Base-by-base conservation (phyloP, 1,140 invertebrate species). In the Halictus rubicundus region DNA sequence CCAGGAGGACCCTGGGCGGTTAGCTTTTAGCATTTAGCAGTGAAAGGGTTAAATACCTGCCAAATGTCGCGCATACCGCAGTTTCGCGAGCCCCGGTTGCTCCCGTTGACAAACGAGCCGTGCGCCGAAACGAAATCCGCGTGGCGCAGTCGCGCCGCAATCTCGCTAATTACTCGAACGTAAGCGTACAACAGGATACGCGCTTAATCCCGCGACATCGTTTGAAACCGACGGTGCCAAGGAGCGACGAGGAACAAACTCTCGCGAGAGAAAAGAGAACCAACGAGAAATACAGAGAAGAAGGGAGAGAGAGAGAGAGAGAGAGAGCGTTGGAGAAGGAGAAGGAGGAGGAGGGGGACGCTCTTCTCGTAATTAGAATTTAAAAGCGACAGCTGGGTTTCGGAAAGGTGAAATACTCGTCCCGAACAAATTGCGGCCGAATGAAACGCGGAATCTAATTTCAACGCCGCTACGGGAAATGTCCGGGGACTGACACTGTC, bases 91-190 rank as follows among this genome's bases (percentile, higher is more conserved):
- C 21, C 1, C 21, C 21, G 21, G 54, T n/a, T 57, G 54, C 32
- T 66, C 16, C 32, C 32, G 63, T 68, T 57, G 27, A 68, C 73
- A 75, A 75, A 75, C 64, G 64, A 49, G 59, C 32, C 54, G 1
- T 39, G 57, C n/a, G 57, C 25, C 10, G 23, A 76, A 39, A 32
- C 19, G 54, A 57, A 25, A 68, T 66, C 39, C 46, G 64, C 19
- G 61, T 25, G 23, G 64, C 64, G 64, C 54, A 76, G 64, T 60
- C n/a, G 42, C 42, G 68, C 12, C 21, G 66, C 68, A 71, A 71
- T 78, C 75, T 71, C 66, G 57, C 59, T 71, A 71, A 78, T 78
- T 78, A 78, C 68, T 52, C 59, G 52, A 78, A 71, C 52, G 42
- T 54, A 42, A 63, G 66, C 27, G 75, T 57, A 39, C 25, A n/a